Evolutionary conservation across 2,888 invertebrate genomes (phyloP).

Genomic region (Ectemnius continuus): DNA sequence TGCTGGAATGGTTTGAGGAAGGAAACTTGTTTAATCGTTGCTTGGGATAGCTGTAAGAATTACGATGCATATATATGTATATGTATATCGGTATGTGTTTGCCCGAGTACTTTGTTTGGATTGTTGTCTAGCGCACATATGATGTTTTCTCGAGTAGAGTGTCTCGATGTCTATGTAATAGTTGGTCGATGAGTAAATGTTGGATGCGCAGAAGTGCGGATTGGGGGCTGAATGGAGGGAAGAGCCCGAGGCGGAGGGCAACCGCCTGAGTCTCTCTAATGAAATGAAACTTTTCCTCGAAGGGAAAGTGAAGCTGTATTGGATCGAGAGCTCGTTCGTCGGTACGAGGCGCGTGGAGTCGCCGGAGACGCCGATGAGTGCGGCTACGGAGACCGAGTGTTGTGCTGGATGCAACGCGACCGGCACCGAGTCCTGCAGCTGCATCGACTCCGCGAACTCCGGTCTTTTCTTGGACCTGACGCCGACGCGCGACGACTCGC

Average conservation of each 20-base stretch:
- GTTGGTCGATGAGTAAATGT: no score
- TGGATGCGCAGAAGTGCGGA: no score
- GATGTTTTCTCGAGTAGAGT: no score
- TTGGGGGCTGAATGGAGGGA: no score
- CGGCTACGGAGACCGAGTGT: constrained; percentile 73
- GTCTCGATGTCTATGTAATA: no score
- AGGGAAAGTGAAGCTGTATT: constrained; percentile 87
- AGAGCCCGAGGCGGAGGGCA: no score
- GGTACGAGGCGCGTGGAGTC: constrained; percentile 91
- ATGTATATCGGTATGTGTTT: no score
- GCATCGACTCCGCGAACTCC: constrained; percentile 69
- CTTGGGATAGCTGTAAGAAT: no score
- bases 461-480: constrained; percentile 70
- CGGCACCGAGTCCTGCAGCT: constrained; percentile 65
- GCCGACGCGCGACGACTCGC: constrained; percentile 68
- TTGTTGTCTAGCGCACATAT: no score
- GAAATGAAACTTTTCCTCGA: constrained; percentile 52
- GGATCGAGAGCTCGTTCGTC: constrained; percentile 96
- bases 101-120: no score
- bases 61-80: no score
- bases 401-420: constrained; percentile 72
- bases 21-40: no score
- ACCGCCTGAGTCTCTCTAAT: constrained; percentile 30
- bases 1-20: not conserved
- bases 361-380: constrained; percentile 87